These are phyloP conservation scores for Parazoanthus swiftii DNA, from an alignment of 92 coral and sea anemone species.

Conservation along the genomic window DNA sequence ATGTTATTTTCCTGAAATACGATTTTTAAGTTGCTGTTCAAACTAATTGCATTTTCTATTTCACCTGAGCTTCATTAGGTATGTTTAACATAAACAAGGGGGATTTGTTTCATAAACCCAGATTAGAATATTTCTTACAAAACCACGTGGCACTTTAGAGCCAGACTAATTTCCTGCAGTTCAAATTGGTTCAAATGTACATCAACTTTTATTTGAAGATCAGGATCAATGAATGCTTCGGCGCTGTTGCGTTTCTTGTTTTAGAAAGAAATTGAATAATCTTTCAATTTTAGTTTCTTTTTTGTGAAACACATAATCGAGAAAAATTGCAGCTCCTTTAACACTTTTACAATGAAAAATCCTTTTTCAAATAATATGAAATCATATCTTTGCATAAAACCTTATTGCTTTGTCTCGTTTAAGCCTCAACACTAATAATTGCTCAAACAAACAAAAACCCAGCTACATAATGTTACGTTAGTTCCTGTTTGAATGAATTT, in stretches of 20 bases:
- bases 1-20: no score
- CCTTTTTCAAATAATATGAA: no score
- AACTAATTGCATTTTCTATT: no score
- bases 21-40: no score
- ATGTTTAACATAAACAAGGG: no score
- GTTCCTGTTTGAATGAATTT: background rate
- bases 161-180: background rate
- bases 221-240: background rate
- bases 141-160: background rate
- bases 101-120: background rate
- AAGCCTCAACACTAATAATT: background rate
- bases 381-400: background rate
- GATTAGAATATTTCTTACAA: background rate
- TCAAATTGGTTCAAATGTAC: background rate
- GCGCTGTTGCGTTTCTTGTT: background rate
- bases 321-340: no score
- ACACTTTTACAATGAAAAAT: background rate
- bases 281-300: background rate
- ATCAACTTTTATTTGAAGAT: no score
- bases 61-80: no score
- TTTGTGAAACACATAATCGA: no score
- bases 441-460: background rate
- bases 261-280: no score
- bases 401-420: background rate
- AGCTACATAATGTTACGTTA: background rate